These are phyloP conservation scores for Heterotis niloticus DNA, from an alignment of 2,113 vertebrate species.

Conservation along the genomic window DNA sequence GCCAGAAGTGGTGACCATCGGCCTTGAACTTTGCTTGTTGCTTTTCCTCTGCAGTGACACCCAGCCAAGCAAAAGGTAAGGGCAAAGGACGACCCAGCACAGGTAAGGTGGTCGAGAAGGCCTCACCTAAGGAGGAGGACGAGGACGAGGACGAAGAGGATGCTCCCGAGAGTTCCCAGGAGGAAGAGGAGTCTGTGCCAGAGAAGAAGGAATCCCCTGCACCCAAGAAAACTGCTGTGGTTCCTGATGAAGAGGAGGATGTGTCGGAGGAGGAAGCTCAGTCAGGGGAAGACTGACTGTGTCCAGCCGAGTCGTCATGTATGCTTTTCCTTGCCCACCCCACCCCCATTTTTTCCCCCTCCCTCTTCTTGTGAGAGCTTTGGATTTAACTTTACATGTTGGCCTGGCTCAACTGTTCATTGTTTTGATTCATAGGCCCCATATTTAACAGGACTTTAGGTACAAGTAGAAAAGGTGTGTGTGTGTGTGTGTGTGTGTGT, in stretches of 20 bases:
- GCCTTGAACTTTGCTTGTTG: background rate
- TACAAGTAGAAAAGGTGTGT: background rate
- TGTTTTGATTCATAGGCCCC: conserved; percentile 15
- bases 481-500: background rate
- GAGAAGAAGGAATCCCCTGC: conserved; percentile 77
- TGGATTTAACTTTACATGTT: conserved; percentile 40
- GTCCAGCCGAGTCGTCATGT: conserved; percentile 38
- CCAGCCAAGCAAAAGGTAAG: conserved; percentile 95
- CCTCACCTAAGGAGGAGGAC: conserved; percentile 87
- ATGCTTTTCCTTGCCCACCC: conserved; percentile 4
- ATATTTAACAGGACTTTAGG: conserved; percentile 7
- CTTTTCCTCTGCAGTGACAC: conserved; percentile 73
- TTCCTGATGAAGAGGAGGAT: conserved; percentile 74
- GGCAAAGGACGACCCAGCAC: conserved; percentile 88
- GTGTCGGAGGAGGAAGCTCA: conserved; percentile 92
- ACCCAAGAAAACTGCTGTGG: conserved; percentile 78
- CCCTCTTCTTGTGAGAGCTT: conserved; percentile 33
- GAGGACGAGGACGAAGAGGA: conserved; percentile 57
- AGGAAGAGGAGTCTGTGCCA: conserved; percentile 66
- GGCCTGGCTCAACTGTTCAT: conserved; percentile 66
- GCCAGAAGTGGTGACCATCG: background rate
- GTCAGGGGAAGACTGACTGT: conserved; percentile 91
- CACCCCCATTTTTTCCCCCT: conserved; percentile 29
- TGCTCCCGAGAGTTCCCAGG: conserved; percentile 75
- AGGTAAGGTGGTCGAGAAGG: conserved; percentile 87